Base-by-base conservation (phyloP, 2,113 vertebrate species). In the Falco punctatus region DNA sequence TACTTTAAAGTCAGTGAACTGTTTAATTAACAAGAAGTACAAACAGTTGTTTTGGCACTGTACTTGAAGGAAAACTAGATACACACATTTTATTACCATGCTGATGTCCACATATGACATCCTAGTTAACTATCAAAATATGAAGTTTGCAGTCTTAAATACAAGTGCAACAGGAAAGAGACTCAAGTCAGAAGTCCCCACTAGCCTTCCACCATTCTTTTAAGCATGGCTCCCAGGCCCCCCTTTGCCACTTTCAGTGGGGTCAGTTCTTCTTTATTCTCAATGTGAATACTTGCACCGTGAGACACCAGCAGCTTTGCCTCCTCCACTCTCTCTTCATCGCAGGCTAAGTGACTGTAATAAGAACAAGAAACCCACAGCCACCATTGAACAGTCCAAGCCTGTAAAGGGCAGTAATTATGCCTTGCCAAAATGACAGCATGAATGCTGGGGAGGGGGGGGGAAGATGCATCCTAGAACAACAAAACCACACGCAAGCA, bases 241-340 rank as follows among this genome's bases (percentile, higher is more conserved):
- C 98, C 98, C 94, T 98, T 99, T 49, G 99, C 98, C 40, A 99
- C 94, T 98, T 99, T 99, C 64, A 99, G 94, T 6, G 99, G 99
- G 3, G 99, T 99, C 97, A 99, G 99, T 94, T 99, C 98, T 96
- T 99, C 99, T 96, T 99, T 99, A 97, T 99, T 99, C 95, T 99
- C 99, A 91, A 99, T 98, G 96, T 99, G 99, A 98, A 99, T 99
- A 96, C 99, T 99, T 95, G 99, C 99, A 81, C 99, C 99, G 1
- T 99, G 98, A 95, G 99, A 98, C 77, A 99, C 99, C 96, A 99
- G 98, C 90, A 99, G 95, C 97, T 99, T 99, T 90, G 99, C 99
- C 86, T 99, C 99, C 94, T 99, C 99, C 65, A 98, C 98, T 62
- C 99, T 98, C 87, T 99, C 99, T 96, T 99, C 99, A 51, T 99